Evolutionary conservation across 2,797 vertebrate species (phyloP).

Genomic region (Pseudocheirus occidentalis): DNA sequence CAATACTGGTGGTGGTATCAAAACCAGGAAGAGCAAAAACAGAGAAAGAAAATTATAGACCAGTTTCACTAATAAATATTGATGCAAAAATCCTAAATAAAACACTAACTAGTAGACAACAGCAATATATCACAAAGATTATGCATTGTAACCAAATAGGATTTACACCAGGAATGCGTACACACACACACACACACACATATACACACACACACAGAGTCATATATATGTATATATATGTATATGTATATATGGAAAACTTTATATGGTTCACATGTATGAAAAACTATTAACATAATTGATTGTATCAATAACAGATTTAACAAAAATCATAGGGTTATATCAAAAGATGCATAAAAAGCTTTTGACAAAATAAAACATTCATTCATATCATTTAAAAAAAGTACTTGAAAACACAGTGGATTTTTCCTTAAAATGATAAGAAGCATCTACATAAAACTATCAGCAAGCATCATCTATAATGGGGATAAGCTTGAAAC

Average conservation of each 20-base stretch:
- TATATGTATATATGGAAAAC: no score
- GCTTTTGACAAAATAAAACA: neutral
- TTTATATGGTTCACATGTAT: neutral
- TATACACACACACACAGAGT: no score
- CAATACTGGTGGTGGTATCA: no score
- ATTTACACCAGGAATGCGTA: neutral
- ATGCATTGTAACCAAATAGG: neutral
- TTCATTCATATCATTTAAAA: neutral
- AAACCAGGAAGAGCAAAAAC: neutral
- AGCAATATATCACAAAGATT: neutral
- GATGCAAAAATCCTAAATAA: neutral
- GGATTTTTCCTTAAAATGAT: neutral
- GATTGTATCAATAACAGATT: neutral
- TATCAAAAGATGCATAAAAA: neutral
- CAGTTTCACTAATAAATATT: neutral
- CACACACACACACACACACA: no score
- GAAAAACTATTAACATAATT: neutral
- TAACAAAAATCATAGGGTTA: neutral
- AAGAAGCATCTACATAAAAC: neutral
- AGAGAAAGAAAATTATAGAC: neutral
- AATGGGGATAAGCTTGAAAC: no score
- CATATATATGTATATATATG: no score
- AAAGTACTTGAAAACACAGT: neutral
- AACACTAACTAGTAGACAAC: neutral
- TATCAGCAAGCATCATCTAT: no score